Conservation (phyloP, 2,113 vertebrate species). For the Clarias batrachus region DNA sequence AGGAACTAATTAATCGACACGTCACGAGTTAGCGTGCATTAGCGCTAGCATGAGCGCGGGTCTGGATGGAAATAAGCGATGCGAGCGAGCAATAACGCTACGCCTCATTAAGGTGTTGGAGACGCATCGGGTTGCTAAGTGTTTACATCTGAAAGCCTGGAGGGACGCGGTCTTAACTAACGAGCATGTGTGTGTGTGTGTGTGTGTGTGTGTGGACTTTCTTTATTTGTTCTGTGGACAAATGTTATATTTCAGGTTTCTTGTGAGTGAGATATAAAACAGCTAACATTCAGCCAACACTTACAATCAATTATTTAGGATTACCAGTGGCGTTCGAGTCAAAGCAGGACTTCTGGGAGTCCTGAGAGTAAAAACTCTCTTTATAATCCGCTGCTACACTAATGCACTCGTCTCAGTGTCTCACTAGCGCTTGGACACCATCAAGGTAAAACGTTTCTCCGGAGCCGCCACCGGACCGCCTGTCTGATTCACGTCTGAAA, state of each 20-base stretch:
- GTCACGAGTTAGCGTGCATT: not conserved
- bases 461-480: too few relatives aligned
- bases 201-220: not conserved
- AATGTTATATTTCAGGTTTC: constrained; percentile 10
- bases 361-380: too few relatives aligned
- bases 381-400: too few relatives aligned
- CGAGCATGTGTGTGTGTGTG: not conserved
- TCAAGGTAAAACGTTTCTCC: too few relatives aligned
- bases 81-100: not conserved
- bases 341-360: too few relatives aligned
- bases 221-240: constrained; percentile 2
- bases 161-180: not conserved
- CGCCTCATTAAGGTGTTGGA: constrained; percentile 36
- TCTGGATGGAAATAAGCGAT: not conserved
- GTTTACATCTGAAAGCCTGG: constrained; percentile 1
- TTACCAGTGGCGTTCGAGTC: too few relatives aligned
- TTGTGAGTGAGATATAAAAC: not conserved
- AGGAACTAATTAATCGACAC: not conserved
- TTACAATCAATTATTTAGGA: too few relatives aligned
- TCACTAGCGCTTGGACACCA: too few relatives aligned
- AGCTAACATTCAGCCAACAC: not conserved
- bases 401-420: too few relatives aligned
- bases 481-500: too few relatives aligned
- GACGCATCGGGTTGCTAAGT: not conserved
- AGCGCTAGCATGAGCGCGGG: not conserved